phyloP scores from a whole-genome alignment of 2,888 invertebrate genomes.

The Augochlorella aurata region DNA sequence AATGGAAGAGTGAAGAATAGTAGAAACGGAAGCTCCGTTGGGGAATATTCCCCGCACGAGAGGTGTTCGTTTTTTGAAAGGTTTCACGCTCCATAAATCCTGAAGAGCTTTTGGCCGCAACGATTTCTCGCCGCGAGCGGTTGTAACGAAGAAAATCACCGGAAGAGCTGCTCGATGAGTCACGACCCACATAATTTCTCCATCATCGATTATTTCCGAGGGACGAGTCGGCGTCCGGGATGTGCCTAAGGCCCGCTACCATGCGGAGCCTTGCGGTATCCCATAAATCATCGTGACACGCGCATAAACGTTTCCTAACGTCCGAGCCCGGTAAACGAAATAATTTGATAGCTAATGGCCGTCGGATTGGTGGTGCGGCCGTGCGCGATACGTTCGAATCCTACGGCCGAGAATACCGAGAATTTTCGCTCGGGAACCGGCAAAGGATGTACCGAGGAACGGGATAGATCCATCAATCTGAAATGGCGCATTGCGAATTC shows the following conservation, averaged over 20 bases:
- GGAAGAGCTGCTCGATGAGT: conserved; percentile 11
- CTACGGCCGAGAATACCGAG: conserved; percentile 40
- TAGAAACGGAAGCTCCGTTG: too few species aligned
- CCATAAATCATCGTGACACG: conserved; percentile 68
- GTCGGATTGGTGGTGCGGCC: conserved; percentile 52
- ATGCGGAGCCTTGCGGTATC: conserved; percentile 22
- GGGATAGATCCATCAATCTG: conserved; percentile 73
- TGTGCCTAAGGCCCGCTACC: conserved; percentile 37
- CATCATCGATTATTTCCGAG: conserved; percentile 49
- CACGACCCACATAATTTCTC: conserved; percentile 35
- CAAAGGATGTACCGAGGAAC: conserved; percentile 63
- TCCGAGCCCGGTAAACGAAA: conserved; percentile 61
- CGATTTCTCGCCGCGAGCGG: neutral
- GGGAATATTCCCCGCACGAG: neutral
- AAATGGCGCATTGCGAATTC: conserved; percentile 64
- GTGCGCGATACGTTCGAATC: conserved; percentile 1
- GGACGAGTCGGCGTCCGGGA: conserved; percentile 2
- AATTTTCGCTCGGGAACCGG: conserved; percentile 52
- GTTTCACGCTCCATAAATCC: conserved; percentile 2
- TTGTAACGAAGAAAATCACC: neutral
- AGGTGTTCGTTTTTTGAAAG: neutral
- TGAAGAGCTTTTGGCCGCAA: neutral
- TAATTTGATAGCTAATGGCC: conserved; percentile 70
- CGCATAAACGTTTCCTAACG: conserved; percentile 68
- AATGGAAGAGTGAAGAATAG: too few species aligned